A percentile compares a stretch with the other conserved stretches of the same genome.
phyloP scores from a whole-genome alignment of 2,797 vertebrate species.

The Hippopotamyrus pictus region DNA sequence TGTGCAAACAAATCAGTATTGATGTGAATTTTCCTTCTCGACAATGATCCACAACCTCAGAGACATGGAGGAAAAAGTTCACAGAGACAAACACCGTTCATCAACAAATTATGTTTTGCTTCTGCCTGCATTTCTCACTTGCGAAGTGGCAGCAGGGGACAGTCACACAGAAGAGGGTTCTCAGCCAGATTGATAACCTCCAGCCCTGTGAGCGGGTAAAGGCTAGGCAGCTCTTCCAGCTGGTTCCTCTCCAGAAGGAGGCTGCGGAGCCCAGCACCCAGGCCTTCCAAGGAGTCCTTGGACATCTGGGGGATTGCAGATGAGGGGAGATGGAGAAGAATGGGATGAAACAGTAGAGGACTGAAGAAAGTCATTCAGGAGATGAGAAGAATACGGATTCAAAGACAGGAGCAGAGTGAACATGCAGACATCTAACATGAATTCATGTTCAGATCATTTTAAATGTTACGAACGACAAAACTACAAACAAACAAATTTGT shows the following conservation, averaged over 20 bases:
- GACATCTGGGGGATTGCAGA: constrained; percentile 66
- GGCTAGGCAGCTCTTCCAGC: constrained; percentile 67
- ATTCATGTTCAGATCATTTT: neutral
- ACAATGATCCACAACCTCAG: neutral
- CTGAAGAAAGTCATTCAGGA: neutral
- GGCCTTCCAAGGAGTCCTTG: constrained; percentile 67
- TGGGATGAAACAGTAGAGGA: neutral
- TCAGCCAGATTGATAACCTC: constrained; percentile 83
- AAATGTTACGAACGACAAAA: neutral
- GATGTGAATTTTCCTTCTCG: neutral
- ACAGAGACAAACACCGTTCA: neutral
- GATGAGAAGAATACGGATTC: neutral
- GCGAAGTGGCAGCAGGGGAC: constrained; percentile 74
- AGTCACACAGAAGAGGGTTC: constrained; percentile 84
- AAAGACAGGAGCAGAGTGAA: neutral
- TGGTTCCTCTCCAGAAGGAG: constrained; percentile 82
- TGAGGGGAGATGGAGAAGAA: neutral
- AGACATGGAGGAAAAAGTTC: neutral
- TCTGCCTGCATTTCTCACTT: constrained; percentile 58
- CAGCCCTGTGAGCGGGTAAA: constrained; percentile 64
- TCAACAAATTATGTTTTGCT: neutral
- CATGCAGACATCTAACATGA: neutral
- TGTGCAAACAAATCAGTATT: neutral
- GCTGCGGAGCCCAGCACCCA: constrained; percentile 69
- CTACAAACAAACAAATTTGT: neutral